Evolutionary conservation across 64 coral and sea anemone species (phyloP).

Genomic region (Pocillopora damicornis): DNA sequence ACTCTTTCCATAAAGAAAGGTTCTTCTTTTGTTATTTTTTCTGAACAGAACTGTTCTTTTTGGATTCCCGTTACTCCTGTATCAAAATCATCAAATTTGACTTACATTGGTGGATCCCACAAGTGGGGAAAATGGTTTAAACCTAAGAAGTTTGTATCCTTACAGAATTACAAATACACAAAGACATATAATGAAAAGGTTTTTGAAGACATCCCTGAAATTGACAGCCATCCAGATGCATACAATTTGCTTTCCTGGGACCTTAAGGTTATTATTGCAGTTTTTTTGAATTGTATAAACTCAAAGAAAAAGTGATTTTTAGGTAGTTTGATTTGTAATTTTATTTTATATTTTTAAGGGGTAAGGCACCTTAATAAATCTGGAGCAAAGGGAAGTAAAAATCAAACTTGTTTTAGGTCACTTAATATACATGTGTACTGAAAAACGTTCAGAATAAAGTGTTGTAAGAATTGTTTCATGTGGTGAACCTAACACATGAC

Average conservation of each 20-base stretch:
- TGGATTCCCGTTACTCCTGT: constrained; percentile 79
- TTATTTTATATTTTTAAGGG: too few relatives aligned
- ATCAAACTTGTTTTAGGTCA: too few relatives aligned
- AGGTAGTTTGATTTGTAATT: too few relatives aligned
- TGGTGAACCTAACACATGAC: too few relatives aligned
- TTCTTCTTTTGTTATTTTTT: neutral
- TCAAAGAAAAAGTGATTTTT: too few relatives aligned
- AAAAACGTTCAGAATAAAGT: too few relatives aligned
- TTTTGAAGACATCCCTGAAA: constrained; percentile 46
- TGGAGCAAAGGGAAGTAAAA: too few relatives aligned
- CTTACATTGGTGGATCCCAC: constrained; percentile 73
- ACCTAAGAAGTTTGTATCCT: constrained; percentile 66
- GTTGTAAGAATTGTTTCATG: too few relatives aligned
- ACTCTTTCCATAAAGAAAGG: too few relatives aligned
- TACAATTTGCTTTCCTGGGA: constrained; percentile 83
- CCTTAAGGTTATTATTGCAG: constrained; percentile 52
- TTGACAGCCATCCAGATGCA: constrained; percentile 32
- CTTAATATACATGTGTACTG: too few relatives aligned
- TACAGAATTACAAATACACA: constrained; percentile 38
- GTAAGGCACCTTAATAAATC: too few relatives aligned
- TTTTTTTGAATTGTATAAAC: too few relatives aligned
- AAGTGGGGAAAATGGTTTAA: constrained; percentile 72
- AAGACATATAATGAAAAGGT: neutral
- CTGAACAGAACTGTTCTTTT: constrained; percentile 70
- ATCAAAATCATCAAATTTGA: constrained; percentile 52